Evolutionary conservation across 2,113 vertebrate species (phyloP).

Genomic region (Laterallus jamaicensis): DNA sequence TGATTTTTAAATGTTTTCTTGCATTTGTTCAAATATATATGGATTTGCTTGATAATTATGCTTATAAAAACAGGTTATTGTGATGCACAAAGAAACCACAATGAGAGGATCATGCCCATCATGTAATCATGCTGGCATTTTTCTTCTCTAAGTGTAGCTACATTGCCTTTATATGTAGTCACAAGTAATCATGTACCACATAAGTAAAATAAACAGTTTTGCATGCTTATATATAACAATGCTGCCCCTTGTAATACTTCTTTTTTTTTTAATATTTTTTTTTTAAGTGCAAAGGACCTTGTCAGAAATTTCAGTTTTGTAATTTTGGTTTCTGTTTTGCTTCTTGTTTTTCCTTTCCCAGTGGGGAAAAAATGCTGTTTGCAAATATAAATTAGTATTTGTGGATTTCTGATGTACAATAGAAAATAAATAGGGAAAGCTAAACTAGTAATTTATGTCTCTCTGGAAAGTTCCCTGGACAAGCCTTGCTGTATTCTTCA

Average conservation of each 20-base stretch:
- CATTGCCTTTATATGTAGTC: not conserved
- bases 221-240: not conserved
- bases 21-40: not conserved
- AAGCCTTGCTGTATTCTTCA: accelerated
- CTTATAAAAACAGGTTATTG: not conserved
- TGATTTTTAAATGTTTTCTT: not conserved
- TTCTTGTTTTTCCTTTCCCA: accelerated
- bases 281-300: not conserved
- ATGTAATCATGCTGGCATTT: not conserved
- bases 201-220: not conserved
- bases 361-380: not conserved
- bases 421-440: accelerated
- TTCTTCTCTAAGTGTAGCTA: not conserved
- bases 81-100: not conserved
- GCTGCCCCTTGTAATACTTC: accelerated
- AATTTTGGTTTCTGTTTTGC: not conserved
- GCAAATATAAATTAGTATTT: not conserved
- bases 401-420: not conserved
- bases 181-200: not conserved
- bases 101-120: not conserved
- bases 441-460: not conserved
- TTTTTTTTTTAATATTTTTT: not conserved
- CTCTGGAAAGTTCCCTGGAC: not conserved
- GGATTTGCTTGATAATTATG: not conserved
- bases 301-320: not conserved